Conservation (phyloP, 2,113 vertebrate genomes). For the Istiophorus platypterus region DNA sequence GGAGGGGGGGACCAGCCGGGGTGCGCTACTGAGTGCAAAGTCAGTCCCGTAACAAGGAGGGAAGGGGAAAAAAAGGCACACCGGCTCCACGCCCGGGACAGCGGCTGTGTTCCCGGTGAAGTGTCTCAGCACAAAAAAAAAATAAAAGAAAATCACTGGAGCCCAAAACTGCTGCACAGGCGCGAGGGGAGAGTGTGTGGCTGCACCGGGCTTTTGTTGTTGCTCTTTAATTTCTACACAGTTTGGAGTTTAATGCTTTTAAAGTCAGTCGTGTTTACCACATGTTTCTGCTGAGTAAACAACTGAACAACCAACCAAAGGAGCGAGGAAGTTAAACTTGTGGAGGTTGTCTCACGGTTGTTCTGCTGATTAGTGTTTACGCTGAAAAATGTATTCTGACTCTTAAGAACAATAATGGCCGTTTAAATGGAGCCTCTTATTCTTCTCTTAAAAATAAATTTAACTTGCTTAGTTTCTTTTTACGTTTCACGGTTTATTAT, state of each 20-base stretch:
- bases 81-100: constrained; percentile 10
- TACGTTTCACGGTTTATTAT: not conserved
- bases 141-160: constrained; percentile 17
- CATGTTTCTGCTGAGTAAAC: constrained; percentile 4
- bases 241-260: constrained; percentile 4
- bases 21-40: constrained; percentile 24
- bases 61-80: constrained; percentile 1
- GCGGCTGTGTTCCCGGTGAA: constrained; percentile 16
- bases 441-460: not conserved
- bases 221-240: constrained; percentile 12
- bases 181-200: not conserved
- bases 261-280: not conserved
- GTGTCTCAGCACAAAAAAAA: not conserved
- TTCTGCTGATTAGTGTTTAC: not conserved
- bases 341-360: not conserved
- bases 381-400: not conserved
- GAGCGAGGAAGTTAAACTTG: not conserved
- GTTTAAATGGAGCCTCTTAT: not conserved
- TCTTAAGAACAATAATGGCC: constrained; percentile 15
- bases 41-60: not conserved
- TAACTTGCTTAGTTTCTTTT: not conserved
- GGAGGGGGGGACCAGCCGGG: constrained; percentile 16
- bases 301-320: not conserved
- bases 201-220: constrained; percentile 1
- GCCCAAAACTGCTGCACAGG: constrained; percentile 27